Evolutionary conservation across 2,113 vertebrate genomes (phyloP).

Genomic region (Gallinago jamesoni): DNA sequence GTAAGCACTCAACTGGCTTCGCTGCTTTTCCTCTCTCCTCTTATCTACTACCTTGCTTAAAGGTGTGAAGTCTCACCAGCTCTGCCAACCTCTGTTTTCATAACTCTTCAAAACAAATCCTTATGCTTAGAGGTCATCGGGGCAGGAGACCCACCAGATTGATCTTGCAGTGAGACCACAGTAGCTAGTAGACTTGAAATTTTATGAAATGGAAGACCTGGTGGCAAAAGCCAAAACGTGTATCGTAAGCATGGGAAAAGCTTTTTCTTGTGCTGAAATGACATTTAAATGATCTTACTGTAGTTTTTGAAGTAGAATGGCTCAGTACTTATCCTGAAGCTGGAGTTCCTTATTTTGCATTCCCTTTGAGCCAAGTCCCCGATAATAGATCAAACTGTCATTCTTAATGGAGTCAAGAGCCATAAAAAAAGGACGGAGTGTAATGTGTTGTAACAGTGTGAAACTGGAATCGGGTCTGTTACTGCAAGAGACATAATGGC

Average conservation of each 20-base stretch:
- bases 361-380: background rate
- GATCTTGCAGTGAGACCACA: background rate
- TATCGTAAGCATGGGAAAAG: background rate
- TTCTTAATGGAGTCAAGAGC: constrained; percentile 27
- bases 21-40: background rate
- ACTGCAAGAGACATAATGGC: background rate
- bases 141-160: background rate
- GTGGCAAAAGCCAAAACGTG: background rate
- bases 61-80: background rate
- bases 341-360: constrained; percentile 18
- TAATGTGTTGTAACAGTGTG: constrained; percentile 14
- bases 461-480: constrained; percentile 29
- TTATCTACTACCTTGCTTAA: background rate
- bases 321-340: background rate
- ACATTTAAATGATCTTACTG: background rate
- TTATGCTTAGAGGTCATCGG: accelerated
- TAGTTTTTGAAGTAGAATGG: background rate
- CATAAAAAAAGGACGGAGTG: constrained; percentile 7
- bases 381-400: background rate
- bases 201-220: background rate
- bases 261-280: background rate
- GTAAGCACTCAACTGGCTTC: background rate
- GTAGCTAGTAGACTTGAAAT: background rate
- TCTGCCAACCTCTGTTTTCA: background rate
- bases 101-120: background rate